phyloP scores from a whole-genome alignment of 2,888 invertebrate species.

The Colletes collaris region DNA sequence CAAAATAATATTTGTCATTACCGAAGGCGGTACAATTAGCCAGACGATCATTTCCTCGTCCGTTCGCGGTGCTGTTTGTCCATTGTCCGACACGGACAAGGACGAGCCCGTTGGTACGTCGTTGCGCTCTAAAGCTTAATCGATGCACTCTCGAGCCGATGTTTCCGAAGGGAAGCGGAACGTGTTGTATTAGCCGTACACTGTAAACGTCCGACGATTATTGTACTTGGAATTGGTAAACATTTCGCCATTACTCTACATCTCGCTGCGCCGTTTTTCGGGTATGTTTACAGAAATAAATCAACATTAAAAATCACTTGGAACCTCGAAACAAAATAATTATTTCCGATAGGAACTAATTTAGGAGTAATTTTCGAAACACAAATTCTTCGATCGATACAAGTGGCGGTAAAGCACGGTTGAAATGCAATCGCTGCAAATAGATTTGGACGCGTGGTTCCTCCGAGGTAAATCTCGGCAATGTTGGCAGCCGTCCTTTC shows the following conservation, averaged over 20 bases:
- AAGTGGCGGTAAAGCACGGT: constrained; percentile 23
- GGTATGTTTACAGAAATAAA: no score
- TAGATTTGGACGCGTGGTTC: constrained; percentile 31
- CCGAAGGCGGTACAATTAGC: constrained; percentile 11
- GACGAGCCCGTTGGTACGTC: not conserved
- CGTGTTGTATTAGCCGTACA: not conserved
- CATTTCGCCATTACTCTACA: constrained; percentile 2
- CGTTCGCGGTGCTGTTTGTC: constrained; percentile 19
- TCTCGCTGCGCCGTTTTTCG: no score
- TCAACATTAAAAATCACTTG: no score
- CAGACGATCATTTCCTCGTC: constrained; percentile 23
- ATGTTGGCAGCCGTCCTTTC: constrained; percentile 55
- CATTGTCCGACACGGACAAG: not conserved
- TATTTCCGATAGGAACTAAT: no score
- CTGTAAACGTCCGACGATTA: constrained; percentile 3
- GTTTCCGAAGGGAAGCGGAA: not conserved
- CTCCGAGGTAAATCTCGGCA: not conserved
- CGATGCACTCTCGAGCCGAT: constrained; percentile 1
- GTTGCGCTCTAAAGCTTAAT: not conserved
- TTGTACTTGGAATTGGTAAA: not conserved
- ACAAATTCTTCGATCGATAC: constrained; percentile 34
- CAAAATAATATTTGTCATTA: constrained; percentile 26
- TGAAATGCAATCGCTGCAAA: constrained; percentile 52
- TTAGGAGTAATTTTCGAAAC: constrained; percentile 31
- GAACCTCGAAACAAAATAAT: no score